A percentile compares a stretch with the other conserved stretches of the same genome.
Conservation (phyloP, 1,140 invertebrate genomes). For the Hypsibius dujardini region DNA sequence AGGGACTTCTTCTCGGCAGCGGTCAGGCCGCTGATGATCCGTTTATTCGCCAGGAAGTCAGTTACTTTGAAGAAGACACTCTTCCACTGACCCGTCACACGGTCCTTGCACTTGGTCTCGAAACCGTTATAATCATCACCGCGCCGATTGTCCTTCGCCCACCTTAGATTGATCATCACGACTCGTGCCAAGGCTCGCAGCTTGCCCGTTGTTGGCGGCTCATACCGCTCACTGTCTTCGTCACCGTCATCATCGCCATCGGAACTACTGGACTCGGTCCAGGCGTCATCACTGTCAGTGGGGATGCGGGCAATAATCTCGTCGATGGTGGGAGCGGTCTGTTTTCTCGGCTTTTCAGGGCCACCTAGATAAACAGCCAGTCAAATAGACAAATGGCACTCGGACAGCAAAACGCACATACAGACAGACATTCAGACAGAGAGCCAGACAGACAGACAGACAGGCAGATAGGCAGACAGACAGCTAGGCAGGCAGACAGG, state of each 20-base stretch:
- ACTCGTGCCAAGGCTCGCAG: conserved; percentile 10
- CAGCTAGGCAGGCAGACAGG: no score
- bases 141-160: conserved; percentile 14
- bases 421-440: no score
- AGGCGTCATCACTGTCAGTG: neutral
- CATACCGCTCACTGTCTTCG: conserved; percentile 6
- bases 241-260: no score
- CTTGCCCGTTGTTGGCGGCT: neutral
- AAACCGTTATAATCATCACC: neutral
- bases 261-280: no score
- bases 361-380: no score
- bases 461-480: no score
- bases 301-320: neutral
- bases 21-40: neutral
- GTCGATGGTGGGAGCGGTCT: neutral
- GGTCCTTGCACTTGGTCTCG: neutral
- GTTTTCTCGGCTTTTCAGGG: no score
- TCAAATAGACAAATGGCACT: no score
- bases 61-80: neutral
- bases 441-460: no score
- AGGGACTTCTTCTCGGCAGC: neutral
- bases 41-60: conserved; percentile 1
- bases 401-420: no score
- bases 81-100: neutral
- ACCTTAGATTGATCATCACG: conserved; percentile 10